A percentile compares a stretch with the other conserved stretches of the same genome.
These are phyloP conservation scores for Idaea biselata DNA, from an alignment of 2,888 invertebrate species.

Conservation along the genomic window DNA sequence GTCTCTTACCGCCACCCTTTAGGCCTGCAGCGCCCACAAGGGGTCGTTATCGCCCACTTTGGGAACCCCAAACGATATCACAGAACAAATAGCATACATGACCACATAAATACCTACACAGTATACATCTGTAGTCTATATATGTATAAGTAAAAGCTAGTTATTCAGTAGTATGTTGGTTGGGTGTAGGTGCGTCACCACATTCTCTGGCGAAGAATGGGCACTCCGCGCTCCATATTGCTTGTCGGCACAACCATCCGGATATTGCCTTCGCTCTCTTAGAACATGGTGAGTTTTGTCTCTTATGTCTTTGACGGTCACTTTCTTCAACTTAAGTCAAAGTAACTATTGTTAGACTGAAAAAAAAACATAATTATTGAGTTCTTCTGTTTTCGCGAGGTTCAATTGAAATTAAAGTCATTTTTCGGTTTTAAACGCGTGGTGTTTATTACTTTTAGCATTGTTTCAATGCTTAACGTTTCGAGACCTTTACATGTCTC, in stretches of 20 bases:
- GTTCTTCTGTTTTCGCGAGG: no score
- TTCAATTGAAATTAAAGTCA: no score
- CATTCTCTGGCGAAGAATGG: constrained; percentile 98
- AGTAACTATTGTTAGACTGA: no score
- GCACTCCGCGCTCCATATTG: constrained; percentile 98
- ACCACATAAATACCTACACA: neutral
- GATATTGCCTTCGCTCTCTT: constrained; percentile 96
- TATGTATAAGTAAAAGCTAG: constrained; percentile 84
- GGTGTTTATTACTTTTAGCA: no score
- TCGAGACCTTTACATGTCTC: no score
- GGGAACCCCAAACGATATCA: neutral
- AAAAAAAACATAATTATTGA: no score
- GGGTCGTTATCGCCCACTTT: no score
- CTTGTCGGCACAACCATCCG: constrained; percentile 98
- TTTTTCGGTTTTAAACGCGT: no score
- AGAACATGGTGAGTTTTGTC: constrained; percentile 85
- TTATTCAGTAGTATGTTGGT: neutral
- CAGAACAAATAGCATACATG: neutral
- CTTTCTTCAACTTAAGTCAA: neutral
- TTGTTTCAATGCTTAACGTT: no score
- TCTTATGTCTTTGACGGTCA: neutral
- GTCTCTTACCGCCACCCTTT: no score
- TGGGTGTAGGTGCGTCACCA: constrained; percentile 86
- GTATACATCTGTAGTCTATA: neutral
- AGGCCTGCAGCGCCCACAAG: no score